These are phyloP conservation scores for Forbesichthys papilliferus DNA, from an alignment of 2,113 vertebrate genomes.

Conservation along the genomic window DNA sequence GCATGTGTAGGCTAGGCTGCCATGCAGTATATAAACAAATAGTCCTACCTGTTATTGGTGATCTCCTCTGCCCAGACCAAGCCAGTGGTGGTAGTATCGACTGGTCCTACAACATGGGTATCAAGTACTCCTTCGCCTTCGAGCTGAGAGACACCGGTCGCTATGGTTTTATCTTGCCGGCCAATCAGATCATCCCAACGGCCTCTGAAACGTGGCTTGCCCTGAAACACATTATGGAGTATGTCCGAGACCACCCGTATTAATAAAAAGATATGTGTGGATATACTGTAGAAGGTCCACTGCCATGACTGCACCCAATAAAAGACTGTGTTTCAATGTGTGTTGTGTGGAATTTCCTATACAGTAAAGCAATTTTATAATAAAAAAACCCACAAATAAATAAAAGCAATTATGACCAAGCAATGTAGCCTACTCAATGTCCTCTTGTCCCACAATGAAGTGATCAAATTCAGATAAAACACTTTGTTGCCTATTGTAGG, in stretches of 20 bases:
- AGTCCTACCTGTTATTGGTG: neutral
- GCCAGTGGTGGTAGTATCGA: slow-evolving; percentile 84
- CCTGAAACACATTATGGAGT: slow-evolving; percentile 79
- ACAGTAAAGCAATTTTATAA: too few relatives aligned
- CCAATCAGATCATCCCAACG: slow-evolving; percentile 85
- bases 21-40: neutral
- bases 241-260: slow-evolving; percentile 76
- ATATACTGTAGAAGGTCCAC: too few relatives aligned
- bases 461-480: too few relatives aligned
- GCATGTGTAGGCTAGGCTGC: too few relatives aligned
- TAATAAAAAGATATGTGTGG: slow-evolving; percentile 41
- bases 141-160: slow-evolving; percentile 87
- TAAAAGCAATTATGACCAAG: too few relatives aligned
- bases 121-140: slow-evolving; percentile 86
- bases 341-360: too few relatives aligned
- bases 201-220: slow-evolving; percentile 87
- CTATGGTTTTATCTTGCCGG: slow-evolving; percentile 86
- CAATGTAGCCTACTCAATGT: too few relatives aligned
- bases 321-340: too few relatives aligned
- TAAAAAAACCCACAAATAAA: too few relatives aligned
- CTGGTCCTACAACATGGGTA: slow-evolving; percentile 83
- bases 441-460: too few relatives aligned
- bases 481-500: too few relatives aligned
- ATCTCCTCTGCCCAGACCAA: slow-evolving; percentile 67
- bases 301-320: neutral